These are phyloP conservation scores for Drosophila asahinai DNA, from an alignment of 1,140 invertebrate species.

Conservation along the genomic window DNA sequence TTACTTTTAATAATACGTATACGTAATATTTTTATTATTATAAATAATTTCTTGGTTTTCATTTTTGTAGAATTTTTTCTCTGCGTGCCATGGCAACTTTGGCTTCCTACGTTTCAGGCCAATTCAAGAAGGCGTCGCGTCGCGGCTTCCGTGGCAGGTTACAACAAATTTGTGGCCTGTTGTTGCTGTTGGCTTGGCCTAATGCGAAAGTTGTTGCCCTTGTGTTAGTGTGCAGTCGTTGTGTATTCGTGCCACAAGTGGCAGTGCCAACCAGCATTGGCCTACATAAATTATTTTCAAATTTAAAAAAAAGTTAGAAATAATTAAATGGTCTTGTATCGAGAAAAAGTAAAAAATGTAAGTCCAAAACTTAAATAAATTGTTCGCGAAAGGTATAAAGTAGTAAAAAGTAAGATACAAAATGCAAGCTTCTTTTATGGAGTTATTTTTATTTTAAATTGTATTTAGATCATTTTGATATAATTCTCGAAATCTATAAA, in stretches of 20 bases:
- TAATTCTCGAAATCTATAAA: too few relatives aligned
- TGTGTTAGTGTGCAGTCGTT: conserved; percentile 67
- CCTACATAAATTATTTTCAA: conserved; percentile 17
- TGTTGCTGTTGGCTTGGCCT: conserved; percentile 58
- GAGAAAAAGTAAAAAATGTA: not conserved
- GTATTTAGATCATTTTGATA: too few relatives aligned
- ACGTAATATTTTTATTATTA: not conserved
- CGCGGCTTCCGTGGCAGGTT: conserved; percentile 50
- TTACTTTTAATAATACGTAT: too few relatives aligned
- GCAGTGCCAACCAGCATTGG: conserved; percentile 63
- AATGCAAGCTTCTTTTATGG: not conserved
- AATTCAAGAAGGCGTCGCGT: conserved; percentile 49
- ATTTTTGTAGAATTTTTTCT: not conserved
- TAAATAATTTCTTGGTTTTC: not conserved
- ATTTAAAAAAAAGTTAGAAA: not conserved
- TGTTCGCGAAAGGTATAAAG: not conserved
- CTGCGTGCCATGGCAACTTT: conserved; percentile 7
- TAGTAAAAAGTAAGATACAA: not conserved
- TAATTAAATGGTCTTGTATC: not conserved
- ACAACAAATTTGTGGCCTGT: conserved; percentile 48
- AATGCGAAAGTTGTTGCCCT: conserved; percentile 84
- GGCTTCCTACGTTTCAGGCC: conserved; percentile 67
- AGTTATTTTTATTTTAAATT: too few relatives aligned
- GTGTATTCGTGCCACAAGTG: conserved; percentile 71
- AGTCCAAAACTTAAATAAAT: not conserved